Percentiles rank a stretch among this genome's conserved stretches.
These are phyloP conservation scores for Octonoba sinensis DNA, from an alignment of 2,888 invertebrate species.

Conservation along the genomic window DNA sequence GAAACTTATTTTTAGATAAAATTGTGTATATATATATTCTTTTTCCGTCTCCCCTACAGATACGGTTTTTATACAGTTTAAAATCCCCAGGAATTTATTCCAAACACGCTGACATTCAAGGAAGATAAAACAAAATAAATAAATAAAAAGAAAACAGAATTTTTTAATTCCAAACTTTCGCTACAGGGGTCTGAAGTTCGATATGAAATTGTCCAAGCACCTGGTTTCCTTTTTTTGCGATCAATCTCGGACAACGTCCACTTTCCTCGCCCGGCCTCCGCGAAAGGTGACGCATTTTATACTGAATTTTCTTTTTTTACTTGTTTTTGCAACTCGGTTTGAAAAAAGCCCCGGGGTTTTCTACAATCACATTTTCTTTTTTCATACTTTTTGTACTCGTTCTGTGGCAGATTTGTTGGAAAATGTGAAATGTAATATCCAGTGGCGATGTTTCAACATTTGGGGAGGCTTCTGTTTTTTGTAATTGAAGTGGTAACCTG, in stretches of 20 bases:
- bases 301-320: no score
- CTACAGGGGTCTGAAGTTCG: constrained; percentile 30
- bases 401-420: background rate
- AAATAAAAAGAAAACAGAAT: constrained; percentile 19
- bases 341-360: constrained; percentile 33
- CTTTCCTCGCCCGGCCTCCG: constrained; percentile 21
- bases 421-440: constrained; percentile 55
- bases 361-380: constrained; percentile 35
- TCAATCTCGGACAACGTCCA: constrained; percentile 61
- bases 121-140: constrained; percentile 15
- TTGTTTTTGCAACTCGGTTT: constrained; percentile 10
- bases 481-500: constrained; percentile 18
- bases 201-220: constrained; percentile 60
- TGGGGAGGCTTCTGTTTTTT: constrained; percentile 6
- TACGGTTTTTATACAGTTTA: constrained; percentile 40
- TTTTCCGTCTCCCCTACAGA: no score
- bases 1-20: no score
- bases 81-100: constrained; percentile 27
- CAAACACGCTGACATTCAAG: no score
- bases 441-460: constrained; percentile 17
- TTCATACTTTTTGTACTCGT: no score
- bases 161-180: constrained; percentile 54
- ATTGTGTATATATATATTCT: no score
- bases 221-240: constrained; percentile 39
- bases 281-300: no score